phyloP scores from a whole-genome alignment of 1,140 invertebrate species.

The Euwallacea similis region DNA sequence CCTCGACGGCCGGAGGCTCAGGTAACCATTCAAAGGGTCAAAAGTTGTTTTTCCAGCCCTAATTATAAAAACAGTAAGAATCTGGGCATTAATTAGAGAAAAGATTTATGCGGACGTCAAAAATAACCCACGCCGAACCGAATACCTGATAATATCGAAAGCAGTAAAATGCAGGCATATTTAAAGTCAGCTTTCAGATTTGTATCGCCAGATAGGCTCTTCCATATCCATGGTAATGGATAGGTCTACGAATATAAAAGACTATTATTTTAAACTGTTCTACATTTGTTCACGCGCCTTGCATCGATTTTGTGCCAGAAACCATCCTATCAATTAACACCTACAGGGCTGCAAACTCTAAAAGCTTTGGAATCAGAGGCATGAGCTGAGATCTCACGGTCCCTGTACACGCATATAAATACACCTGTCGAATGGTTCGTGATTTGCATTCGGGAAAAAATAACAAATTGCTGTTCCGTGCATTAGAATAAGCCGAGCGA shows the following conservation, averaged over 20 bases:
- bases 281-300: constrained; percentile 27
- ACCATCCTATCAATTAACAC: too few relatives aligned
- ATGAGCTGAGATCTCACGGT: constrained; percentile 18
- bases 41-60: constrained; percentile 9
- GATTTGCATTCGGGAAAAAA: constrained; percentile 29
- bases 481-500: constrained; percentile 25
- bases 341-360: too few relatives aligned
- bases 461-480: constrained; percentile 34
- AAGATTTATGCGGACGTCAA: constrained; percentile 47
- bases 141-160: constrained; percentile 45
- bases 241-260: constrained; percentile 39
- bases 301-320: constrained; percentile 20
- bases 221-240: constrained; percentile 45
- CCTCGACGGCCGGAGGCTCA: too few relatives aligned
- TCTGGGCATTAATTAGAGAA: constrained; percentile 48
- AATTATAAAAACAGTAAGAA: constrained; percentile 43
- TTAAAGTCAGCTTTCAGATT: constrained; percentile 45
- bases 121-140: constrained; percentile 46
- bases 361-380: too few relatives aligned
- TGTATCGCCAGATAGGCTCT: constrained; percentile 43
- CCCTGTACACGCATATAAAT: constrained; percentile 18
- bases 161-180: constrained; percentile 49
- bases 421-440: constrained; percentile 33
- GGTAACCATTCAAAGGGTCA: too few relatives aligned
- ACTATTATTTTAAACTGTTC: constrained; percentile 41